Conservation (phyloP, 1,140 invertebrate genomes). For the Nilaparvata lugens region DNA sequence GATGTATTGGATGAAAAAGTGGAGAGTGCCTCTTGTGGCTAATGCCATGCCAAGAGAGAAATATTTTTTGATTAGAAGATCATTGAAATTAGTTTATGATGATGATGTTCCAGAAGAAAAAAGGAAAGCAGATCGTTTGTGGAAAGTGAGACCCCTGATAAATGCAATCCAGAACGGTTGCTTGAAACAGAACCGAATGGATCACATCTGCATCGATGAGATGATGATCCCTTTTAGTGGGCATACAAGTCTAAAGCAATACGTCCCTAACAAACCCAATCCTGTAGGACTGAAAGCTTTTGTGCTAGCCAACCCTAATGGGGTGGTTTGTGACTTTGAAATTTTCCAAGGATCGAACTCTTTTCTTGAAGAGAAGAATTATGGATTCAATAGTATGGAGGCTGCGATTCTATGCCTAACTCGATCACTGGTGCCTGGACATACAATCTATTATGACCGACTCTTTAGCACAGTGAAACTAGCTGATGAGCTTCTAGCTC, state of each 20-base stretch:
- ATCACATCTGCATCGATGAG: conserved; percentile 17
- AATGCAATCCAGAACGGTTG: conserved; percentile 5
- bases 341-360: neutral
- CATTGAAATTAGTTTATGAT: too few relatives aligned
- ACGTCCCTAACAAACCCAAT: conserved; percentile 19
- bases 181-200: conserved; percentile 3
- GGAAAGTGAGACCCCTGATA: conserved; percentile 17
- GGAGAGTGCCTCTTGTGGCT: too few relatives aligned
- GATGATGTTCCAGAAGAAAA: conserved; percentile 10
- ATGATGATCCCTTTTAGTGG: conserved; percentile 20
- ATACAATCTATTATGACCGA: conserved; percentile 26
- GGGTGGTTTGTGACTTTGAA: conserved; percentile 19
- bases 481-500: neutral
- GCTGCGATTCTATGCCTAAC: conserved; percentile 14
- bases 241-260: conserved; percentile 7
- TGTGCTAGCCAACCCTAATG: conserved; percentile 18
- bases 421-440: too few relatives aligned
- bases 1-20: too few relatives aligned
- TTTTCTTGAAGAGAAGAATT: neutral
- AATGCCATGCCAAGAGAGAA: conserved; percentile 4
- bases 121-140: conserved; percentile 13
- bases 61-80: conserved; percentile 7
- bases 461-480: conserved; percentile 21
- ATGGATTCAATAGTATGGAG: conserved; percentile 16
- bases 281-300: conserved; percentile 21